A percentile compares a stretch with the other conserved stretches of the same genome.
These are phyloP conservation scores for Drosophila multiciliata DNA, from an alignment of 2,888 invertebrate genomes.

Conservation along the genomic window DNA sequence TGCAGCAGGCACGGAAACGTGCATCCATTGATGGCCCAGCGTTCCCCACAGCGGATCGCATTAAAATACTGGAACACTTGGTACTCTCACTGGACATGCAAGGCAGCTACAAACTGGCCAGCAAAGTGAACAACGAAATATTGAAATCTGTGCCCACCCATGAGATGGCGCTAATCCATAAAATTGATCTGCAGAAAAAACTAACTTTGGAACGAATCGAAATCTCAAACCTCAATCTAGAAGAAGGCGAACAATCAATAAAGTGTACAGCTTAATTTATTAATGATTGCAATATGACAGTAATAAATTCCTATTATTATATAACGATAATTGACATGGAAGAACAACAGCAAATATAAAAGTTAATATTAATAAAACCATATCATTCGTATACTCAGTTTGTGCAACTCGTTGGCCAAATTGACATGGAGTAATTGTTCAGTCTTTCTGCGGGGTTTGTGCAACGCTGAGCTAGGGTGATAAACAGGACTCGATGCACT, in stretches of 20 bases:
- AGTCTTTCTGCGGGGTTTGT: not conserved
- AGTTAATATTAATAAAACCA: not conserved
- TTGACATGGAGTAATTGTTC: not conserved
- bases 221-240: not conserved
- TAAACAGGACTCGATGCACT: not conserved
- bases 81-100: conserved; percentile 25
- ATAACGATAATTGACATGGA: not conserved
- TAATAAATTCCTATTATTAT: not conserved
- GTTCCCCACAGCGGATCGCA: conserved; percentile 28
- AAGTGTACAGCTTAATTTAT: not conserved
- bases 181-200: conserved; percentile 15
- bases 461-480: not conserved
- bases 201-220: conserved; percentile 33
- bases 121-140: conserved; percentile 62
- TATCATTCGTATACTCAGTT: not conserved
- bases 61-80: conserved; percentile 59
- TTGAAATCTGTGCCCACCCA: conserved; percentile 55
- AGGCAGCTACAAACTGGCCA: conserved; percentile 65
- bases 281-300: not conserved
- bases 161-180: conserved; percentile 36
- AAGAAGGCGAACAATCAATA: not conserved
- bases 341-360: not conserved
- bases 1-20: conserved; percentile 51
- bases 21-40: not conserved
- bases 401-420: not conserved